phyloP scores from a whole-genome alignment of 2,113 vertebrate species.

The Channa maculata region DNA sequence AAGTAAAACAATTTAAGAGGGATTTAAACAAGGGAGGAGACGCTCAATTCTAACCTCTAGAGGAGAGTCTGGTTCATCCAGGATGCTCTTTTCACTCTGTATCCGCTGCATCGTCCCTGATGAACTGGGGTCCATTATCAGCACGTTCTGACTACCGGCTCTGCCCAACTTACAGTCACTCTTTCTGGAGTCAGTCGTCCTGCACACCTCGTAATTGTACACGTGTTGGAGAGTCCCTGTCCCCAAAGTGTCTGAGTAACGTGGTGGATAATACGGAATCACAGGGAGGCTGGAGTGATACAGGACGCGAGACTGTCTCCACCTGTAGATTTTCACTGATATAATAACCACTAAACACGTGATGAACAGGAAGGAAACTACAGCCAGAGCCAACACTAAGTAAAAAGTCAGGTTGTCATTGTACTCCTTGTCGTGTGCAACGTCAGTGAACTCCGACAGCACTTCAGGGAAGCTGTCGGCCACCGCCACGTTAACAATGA shows the following conservation, averaged over 20 bases:
- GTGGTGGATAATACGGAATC: constrained; percentile 77
- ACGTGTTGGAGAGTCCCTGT: constrained; percentile 74
- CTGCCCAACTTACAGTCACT: constrained; percentile 59
- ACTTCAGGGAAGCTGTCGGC: constrained; percentile 81
- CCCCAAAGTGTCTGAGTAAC: constrained; percentile 74
- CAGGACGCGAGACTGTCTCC: constrained; percentile 70
- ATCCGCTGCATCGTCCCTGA: constrained; percentile 49
- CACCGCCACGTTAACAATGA: constrained; percentile 75
- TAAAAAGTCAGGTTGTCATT: constrained; percentile 55
- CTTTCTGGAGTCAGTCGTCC: constrained; percentile 66
- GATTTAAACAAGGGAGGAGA: too few species aligned
- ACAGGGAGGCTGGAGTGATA: constrained; percentile 70
- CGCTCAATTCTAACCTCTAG: constrained; percentile 64
- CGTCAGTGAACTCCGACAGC: constrained; percentile 68
- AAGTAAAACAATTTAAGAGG: too few species aligned
- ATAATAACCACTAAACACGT: constrained; percentile 69
- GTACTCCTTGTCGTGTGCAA: constrained; percentile 47
- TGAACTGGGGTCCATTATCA: constrained; percentile 56
- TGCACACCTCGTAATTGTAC: constrained; percentile 69
- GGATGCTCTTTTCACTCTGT: constrained; percentile 46
- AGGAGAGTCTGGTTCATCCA: constrained; percentile 62
- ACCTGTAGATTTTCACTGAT: constrained; percentile 69
- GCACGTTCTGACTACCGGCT: constrained; percentile 45
- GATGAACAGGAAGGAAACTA: constrained; percentile 81
- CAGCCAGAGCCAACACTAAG: constrained; percentile 44